Percentiles rank a stretch among this genome's conserved stretches.
phyloP scores from a whole-genome alignment of 2,797 vertebrate genomes.

The Eulemur albifrons region DNA sequence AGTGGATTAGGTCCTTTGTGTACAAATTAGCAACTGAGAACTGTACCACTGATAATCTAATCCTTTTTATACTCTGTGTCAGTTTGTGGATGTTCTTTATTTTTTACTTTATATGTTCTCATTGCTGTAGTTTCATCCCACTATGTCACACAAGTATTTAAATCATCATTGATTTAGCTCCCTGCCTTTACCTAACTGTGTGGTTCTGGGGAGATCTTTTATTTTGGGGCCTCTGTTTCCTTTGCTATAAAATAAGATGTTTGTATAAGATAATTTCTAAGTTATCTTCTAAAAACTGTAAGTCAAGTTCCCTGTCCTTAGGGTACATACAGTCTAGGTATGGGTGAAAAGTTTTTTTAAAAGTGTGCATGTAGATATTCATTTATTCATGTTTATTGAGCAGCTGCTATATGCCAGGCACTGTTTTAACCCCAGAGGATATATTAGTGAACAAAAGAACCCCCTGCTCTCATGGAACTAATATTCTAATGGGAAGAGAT shows the following conservation, averaged over 20 bases:
- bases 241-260: constrained; percentile 1
- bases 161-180: not conserved
- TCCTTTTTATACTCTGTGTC: not conserved
- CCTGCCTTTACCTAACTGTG: not conserved
- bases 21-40: not conserved
- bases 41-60: constrained; percentile 17
- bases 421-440: not conserved
- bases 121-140: not conserved
- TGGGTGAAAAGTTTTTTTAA: constrained; percentile 8
- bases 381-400: not conserved
- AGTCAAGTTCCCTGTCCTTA: not conserved
- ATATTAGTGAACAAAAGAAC: not conserved
- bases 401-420: not conserved
- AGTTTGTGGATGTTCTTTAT: constrained; percentile 25
- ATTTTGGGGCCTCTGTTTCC: not conserved
- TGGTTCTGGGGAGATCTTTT: not conserved
- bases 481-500: not conserved
- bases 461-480: not conserved
- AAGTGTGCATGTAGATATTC: not conserved
- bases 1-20: constrained; percentile 40
- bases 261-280: constrained; percentile 24
- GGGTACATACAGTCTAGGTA: not conserved
- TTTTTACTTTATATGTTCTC: constrained; percentile 19
- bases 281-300: constrained; percentile 6
- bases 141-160: not conserved